Conservation (phyloP, 1,140 invertebrate genomes). For the Drosophila grimshawi region DNA sequence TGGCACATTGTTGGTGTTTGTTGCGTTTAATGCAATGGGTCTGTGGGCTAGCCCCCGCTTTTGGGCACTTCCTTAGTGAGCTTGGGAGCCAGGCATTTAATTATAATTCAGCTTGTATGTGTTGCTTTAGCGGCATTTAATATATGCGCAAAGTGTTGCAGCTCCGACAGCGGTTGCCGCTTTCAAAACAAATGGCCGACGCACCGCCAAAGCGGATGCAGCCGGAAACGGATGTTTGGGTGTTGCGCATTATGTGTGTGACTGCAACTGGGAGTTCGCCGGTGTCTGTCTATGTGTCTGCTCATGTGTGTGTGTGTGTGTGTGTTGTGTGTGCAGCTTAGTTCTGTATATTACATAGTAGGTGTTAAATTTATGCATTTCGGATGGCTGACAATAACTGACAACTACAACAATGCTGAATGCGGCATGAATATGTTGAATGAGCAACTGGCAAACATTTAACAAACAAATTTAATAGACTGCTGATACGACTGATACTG, state of each 20-base stretch:
- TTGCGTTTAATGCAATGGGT: conserved; percentile 15
- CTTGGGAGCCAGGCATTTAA: conserved; percentile 64
- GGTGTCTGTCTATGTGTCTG: not conserved
- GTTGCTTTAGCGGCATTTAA: conserved; percentile 72
- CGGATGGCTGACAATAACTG: conserved; percentile 72
- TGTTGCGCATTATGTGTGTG: conserved; percentile 75
- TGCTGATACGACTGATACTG: not conserved
- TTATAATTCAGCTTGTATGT: conserved; percentile 65
- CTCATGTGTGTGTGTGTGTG: conserved; percentile 14
- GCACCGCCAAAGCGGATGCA: conserved; percentile 73
- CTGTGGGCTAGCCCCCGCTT: not conserved
- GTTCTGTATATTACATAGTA: conserved; percentile 76
- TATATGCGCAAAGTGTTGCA: conserved; percentile 72
- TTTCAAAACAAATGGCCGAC: conserved; percentile 66
- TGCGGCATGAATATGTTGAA: conserved; percentile 52
- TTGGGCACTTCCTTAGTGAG: conserved; percentile 19
- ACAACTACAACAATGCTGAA: conserved; percentile 67
- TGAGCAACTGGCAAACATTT: conserved; percentile 38
- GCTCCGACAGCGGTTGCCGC: conserved; percentile 54
- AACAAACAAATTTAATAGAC: conserved; percentile 68
- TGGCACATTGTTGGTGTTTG: conserved; percentile 8
- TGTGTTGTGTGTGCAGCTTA: conserved; percentile 45
- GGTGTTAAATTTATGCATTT: conserved; percentile 83
- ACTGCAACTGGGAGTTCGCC: conserved; percentile 12
- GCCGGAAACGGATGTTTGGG: conserved; percentile 78